Evolutionary conservation across 2,888 invertebrate species (phyloP), one percentile per base, ranked within the genome.

Genomic region (Eristalis arbustorum): DNA sequence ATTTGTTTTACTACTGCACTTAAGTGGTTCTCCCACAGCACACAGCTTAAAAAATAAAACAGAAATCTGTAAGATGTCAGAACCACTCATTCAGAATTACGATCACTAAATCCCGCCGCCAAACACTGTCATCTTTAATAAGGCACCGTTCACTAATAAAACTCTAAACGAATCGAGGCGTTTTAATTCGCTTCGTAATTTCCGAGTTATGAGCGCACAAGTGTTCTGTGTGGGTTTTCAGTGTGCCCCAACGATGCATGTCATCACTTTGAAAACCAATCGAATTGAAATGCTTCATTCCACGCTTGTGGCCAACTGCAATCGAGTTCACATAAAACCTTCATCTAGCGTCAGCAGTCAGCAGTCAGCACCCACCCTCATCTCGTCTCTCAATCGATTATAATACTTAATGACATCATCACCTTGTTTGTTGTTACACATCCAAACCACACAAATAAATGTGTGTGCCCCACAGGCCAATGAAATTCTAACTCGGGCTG

Each of bases 401-500:
- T 49, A 49, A 49, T 18, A 49, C 49, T 49, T 59, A 59, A 59
- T 59, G 59, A 59, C 59, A 59, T 81, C 81, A 72, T 63, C 77
- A 61, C 49, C 72, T 76, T 68, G 67, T 72, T 80, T 73, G 77
- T 84, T 80, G 71, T 73, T 77, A 37, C 59, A 34, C 61, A 59
- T 28, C 40, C 18, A 66, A 68, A 42, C 63, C 72, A 74, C 77
- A 74, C 78, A 78, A 74, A 64, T 69, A 49, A 74, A 63, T 64
- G 31, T 31, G 31, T 31, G 8, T 31, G 56, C 42, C 74, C 25
- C 62, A 57, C 57, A 56, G 40, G 34, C 18, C 59, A 74, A 61
- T 49, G 66, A 81, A 85, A 85, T 64, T 73, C 68, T 76, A 81
- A 81, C 74, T 75, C 56, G 62, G 71, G 74, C 71, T 78, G 82